A percentile compares a stretch with the other conserved stretches of the same genome.
These are phyloP conservation scores for Patella vulgata DNA, from an alignment of 1,140 invertebrate genomes.

Conservation along the genomic window DNA sequence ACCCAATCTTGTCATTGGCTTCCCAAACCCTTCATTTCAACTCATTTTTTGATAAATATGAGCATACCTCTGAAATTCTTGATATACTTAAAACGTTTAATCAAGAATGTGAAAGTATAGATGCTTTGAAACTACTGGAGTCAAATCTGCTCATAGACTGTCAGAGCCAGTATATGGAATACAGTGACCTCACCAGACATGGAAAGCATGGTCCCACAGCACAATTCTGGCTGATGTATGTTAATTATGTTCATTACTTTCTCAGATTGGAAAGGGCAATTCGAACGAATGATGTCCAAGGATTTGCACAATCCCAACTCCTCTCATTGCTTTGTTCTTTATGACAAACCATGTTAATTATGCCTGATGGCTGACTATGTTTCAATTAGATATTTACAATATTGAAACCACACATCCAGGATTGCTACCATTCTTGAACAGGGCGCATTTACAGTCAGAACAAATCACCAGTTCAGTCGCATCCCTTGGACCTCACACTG, in stretches of 20 bases:
- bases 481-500: conserved; percentile 18
- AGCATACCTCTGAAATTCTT: too few relatives aligned
- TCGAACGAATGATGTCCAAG: conserved; percentile 16
- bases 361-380: conserved; percentile 13
- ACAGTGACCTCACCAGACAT: too few relatives aligned
- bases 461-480: conserved; percentile 8
- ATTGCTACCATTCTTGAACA: conserved; percentile 6
- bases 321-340: conserved; percentile 22
- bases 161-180: too few relatives aligned
- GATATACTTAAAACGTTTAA: too few relatives aligned
- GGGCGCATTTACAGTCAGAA: conserved; percentile 21
- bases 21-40: conserved; percentile 66
- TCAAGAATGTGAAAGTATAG: too few relatives aligned
- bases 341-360: conserved; percentile 22
- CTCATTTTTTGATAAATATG: conserved; percentile 5
- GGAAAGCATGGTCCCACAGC: neutral
- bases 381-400: conserved; percentile 12
- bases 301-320: neutral
- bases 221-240: conserved; percentile 20
- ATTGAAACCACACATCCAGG: conserved; percentile 24
- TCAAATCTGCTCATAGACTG: too few relatives aligned
- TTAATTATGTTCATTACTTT: conserved; percentile 2
- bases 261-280: conserved; percentile 10
- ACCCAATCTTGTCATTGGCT: conserved; percentile 63
- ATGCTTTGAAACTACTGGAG: too few relatives aligned